A percentile compares a stretch with the other conserved stretches of the same genome.
Evolutionary conservation across 1,140 invertebrate species (phyloP).

Genomic region (Papilio polyxenes): DNA sequence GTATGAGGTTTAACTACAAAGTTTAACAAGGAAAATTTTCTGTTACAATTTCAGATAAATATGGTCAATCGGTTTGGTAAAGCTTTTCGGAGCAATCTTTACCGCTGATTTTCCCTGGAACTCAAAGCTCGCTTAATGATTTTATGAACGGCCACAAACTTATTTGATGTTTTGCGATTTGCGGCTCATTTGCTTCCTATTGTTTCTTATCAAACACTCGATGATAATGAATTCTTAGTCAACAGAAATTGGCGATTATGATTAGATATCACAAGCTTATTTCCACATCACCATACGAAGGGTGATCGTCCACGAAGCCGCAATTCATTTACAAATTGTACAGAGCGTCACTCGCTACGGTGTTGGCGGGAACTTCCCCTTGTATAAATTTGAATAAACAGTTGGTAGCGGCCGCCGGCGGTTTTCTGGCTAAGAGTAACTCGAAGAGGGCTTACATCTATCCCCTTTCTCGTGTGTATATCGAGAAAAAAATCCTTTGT

Average conservation of each 20-base stretch:
- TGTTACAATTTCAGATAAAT: too few relatives aligned
- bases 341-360: slow-evolving; percentile 51
- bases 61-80: too few relatives aligned
- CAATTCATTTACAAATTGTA: slow-evolving; percentile 71
- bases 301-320: slow-evolving; percentile 57
- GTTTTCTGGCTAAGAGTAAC: slow-evolving; percentile 5
- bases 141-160: too few relatives aligned
- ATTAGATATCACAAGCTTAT: slow-evolving; percentile 16
- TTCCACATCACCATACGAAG: slow-evolving; percentile 38
- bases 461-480: slow-evolving; percentile 31
- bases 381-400: slow-evolving; percentile 71
- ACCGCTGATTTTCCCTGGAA: too few relatives aligned
- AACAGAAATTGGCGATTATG: not conserved
- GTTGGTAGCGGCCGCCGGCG: slow-evolving; percentile 43
- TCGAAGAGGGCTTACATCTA: slow-evolving; percentile 36
- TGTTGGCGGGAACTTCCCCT: slow-evolving; percentile 53
- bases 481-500: slow-evolving; percentile 37
- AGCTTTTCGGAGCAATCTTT: too few relatives aligned
- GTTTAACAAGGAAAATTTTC: too few relatives aligned
- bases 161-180: not conserved
- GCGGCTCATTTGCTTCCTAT: not conserved
- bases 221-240: not conserved
- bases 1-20: too few relatives aligned
- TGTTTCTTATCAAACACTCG: not conserved
- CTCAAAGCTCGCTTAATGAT: too few relatives aligned